Evolutionary conservation across 2,797 vertebrate genomes (phyloP).

Genomic region (Podarcis lilfordi): DNA sequence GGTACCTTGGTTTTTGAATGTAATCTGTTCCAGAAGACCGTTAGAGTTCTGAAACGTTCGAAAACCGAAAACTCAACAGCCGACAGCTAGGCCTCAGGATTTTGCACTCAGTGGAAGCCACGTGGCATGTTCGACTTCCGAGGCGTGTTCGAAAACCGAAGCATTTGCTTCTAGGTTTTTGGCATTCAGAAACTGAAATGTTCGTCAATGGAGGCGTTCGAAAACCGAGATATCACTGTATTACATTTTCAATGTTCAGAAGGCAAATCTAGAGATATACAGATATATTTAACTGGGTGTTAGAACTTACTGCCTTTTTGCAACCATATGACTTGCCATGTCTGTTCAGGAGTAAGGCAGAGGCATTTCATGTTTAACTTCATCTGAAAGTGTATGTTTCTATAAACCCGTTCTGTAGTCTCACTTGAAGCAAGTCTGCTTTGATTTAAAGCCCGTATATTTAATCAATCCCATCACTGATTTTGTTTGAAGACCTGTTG

Average conservation of each 20-base stretch:
- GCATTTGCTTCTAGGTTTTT: too few relatives aligned
- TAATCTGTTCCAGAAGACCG: too few relatives aligned
- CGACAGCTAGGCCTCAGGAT: too few relatives aligned
- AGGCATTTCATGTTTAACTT: constrained; percentile 29
- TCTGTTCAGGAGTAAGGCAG: not conserved
- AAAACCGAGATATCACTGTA: too few relatives aligned
- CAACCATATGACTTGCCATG: not conserved
- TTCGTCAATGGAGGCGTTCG: too few relatives aligned
- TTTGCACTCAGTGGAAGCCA: too few relatives aligned
- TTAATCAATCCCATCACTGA: not conserved
- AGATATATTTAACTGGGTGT: not conserved
- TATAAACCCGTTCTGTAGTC: not conserved
- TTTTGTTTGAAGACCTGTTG: constrained; percentile 12
- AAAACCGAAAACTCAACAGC: too few relatives aligned
- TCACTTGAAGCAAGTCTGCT: constrained; percentile 21
- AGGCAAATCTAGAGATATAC: not conserved
- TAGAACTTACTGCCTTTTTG: not conserved
- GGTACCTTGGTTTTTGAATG: too few relatives aligned
- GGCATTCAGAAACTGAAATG: too few relatives aligned
- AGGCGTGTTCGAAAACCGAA: too few relatives aligned
- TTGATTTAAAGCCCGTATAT: not conserved
- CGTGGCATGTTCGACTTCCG: too few relatives aligned
- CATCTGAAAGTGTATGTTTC: constrained; percentile 8
- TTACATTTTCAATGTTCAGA: not conserved
- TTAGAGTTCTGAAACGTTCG: too few relatives aligned